phyloP scores from a whole-genome alignment of 2,888 invertebrate species.

The Eueremaeus valkanovi region DNA sequence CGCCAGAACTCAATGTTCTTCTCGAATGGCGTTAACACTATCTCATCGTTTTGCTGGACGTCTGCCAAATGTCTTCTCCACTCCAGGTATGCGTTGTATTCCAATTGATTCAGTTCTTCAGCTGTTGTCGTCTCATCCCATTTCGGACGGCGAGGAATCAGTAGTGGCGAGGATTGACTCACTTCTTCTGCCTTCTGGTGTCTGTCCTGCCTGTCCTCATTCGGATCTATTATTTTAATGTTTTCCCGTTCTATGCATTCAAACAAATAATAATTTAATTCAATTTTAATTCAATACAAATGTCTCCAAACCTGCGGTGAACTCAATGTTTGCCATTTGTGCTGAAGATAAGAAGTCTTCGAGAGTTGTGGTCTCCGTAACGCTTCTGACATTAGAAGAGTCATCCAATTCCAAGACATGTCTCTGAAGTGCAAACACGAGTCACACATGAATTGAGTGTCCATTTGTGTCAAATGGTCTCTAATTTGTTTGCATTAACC shows the following conservation, averaged over 20 bases:
- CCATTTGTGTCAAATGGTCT: not conserved
- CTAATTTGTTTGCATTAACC: not conserved
- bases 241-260: conserved; percentile 76
- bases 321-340: conserved; percentile 88
- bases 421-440: no score
- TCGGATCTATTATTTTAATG: conserved; percentile 67
- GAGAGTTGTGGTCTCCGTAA: conserved; percentile 91
- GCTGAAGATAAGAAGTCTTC: conserved; percentile 95
- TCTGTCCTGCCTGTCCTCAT: conserved; percentile 50
- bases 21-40: conserved; percentile 92
- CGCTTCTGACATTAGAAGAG: conserved; percentile 82
- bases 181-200: conserved; percentile 21
- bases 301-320: conserved; percentile 58
- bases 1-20: conserved; percentile 97
- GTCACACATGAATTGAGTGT: no score
- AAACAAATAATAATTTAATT: conserved; percentile 40
- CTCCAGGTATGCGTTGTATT: conserved; percentile 76
- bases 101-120: conserved; percentile 72
- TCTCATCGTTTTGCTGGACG: conserved; percentile 69
- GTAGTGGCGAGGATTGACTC: not conserved
- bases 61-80: conserved; percentile 82
- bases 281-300: not conserved
- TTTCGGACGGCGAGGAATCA: conserved; percentile 60
- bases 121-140: conserved; percentile 72
- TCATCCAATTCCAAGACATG: conserved; percentile 76